These are phyloP conservation scores for Willowsia nigromaculata DNA, from an alignment of 2,888 invertebrate genomes.

Conservation along the genomic window DNA sequence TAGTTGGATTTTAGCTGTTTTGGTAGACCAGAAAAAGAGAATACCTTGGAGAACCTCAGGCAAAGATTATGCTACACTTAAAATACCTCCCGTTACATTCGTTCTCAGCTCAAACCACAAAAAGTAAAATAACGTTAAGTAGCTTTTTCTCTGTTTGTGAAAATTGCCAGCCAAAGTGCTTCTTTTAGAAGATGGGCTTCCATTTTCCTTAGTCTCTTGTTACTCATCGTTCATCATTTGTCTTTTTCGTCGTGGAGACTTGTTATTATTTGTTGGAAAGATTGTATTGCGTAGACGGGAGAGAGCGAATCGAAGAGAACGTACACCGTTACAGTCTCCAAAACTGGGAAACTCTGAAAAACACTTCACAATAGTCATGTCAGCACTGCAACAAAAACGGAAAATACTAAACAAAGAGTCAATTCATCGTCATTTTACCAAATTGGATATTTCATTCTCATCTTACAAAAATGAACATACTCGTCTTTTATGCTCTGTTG, in stretches of 20 bases:
- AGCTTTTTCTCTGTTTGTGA: constrained; percentile 19
- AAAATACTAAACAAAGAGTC: no score
- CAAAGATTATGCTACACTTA: not conserved
- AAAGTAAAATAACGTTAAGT: constrained; percentile 64
- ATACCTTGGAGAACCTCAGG: constrained; percentile 15
- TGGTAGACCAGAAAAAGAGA: not conserved
- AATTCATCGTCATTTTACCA: no score
- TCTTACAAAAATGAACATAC: no score
- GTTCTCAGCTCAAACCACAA: constrained; percentile 1
- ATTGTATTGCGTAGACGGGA: not conserved
- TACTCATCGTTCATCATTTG: constrained; percentile 65
- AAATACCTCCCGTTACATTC: constrained; percentile 8
- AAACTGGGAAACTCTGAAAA: no score
- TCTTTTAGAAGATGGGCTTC: constrained; percentile 30
- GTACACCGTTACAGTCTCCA: no score
- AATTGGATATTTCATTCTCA: no score
- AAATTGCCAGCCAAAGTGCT: constrained; percentile 56
- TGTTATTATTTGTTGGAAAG: constrained; percentile 38
- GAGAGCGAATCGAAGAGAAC: not conserved
- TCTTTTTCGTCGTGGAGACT: constrained; percentile 54
- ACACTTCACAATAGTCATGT: no score
- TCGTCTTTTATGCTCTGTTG: no score
- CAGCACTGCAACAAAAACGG: not conserved
- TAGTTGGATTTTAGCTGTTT: constrained; percentile 23
- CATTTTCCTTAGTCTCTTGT: constrained; percentile 19